phyloP scores from a whole-genome alignment of 2,888 invertebrate genomes.

The Hirtodrosophila histrioides region DNA sequence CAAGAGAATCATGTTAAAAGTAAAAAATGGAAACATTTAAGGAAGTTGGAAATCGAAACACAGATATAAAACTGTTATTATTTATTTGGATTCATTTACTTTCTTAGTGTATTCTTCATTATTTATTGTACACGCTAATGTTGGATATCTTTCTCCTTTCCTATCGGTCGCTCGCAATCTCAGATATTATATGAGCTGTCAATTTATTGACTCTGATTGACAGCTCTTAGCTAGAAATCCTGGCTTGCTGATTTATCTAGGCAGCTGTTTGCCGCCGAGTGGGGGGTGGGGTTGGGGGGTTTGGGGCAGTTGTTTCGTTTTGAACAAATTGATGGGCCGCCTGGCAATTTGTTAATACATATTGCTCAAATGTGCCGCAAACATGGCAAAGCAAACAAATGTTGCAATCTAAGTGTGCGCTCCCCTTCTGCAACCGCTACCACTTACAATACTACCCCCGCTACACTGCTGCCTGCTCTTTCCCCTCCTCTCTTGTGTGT shows the following conservation, averaged over 20 bases:
- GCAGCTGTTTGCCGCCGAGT: neutral
- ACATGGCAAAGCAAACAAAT: conserved; percentile 20
- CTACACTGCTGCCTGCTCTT: neutral
- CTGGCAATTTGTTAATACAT: conserved; percentile 53
- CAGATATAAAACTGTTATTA: too few species aligned
- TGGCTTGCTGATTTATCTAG: conserved; percentile 20
- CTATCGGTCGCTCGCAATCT: too few species aligned
- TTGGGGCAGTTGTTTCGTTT: conserved; percentile 7
- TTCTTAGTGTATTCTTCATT: too few species aligned
- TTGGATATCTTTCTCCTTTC: too few species aligned
- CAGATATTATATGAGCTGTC: neutral
- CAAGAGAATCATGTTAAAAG: too few species aligned
- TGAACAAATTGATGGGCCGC: conserved; percentile 52
- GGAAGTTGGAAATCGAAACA: too few species aligned
- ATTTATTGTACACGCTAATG: too few species aligned
- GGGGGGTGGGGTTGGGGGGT: neutral
- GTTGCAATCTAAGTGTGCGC: conserved; percentile 6
- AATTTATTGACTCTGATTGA: conserved; percentile 36
- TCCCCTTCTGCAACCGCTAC: neutral
- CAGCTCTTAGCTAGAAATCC: conserved; percentile 23
- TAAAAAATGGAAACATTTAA: too few species aligned
- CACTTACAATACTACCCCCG: neutral
- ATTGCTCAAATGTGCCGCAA: conserved; percentile 43
- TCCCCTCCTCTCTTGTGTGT: neutral
- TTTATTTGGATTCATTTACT: too few species aligned